Conservation (phyloP, 2,113 vertebrate genomes). For the Lagopus muta region DNA sequence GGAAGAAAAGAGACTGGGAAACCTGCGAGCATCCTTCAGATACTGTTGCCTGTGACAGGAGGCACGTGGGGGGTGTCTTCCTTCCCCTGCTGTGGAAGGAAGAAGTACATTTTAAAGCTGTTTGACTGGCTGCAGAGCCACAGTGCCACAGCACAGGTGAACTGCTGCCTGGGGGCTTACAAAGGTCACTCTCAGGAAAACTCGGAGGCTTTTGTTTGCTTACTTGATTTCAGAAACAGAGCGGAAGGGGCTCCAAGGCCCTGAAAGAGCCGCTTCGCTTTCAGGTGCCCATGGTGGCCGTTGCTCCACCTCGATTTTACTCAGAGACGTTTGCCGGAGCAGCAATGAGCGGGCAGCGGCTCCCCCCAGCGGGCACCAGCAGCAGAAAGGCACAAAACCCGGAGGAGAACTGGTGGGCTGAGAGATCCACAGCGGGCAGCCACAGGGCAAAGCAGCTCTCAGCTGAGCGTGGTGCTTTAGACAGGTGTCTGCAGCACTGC, state of each 20-base stretch:
- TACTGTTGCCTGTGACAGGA: neutral
- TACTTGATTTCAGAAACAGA: neutral
- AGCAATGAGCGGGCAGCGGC: slow-evolving; percentile 5
- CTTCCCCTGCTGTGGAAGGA: neutral
- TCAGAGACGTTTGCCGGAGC: neutral
- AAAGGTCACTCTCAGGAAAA: no score
- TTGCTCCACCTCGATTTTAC: neutral
- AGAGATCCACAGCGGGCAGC: no score
- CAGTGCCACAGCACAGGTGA: neutral
- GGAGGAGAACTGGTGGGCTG: neutral
- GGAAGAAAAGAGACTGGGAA: neutral
- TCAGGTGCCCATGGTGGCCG: neutral
- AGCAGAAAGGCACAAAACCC: rapidly evolving
- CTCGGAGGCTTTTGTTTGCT: neutral
- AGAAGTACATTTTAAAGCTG: neutral
- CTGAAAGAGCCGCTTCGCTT: rapidly evolving
- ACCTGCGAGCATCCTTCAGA: neutral
- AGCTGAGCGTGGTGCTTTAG: no score
- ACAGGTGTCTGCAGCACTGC: no score
- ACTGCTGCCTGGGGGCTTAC: no score
- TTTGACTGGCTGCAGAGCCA: neutral
- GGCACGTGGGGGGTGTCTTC: neutral
- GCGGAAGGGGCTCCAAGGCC: neutral
- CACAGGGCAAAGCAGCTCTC: no score
- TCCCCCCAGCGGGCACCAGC: slow-evolving; percentile 59